Evolutionary conservation across 2,797 vertebrate genomes (phyloP), one percentile per base, ranked within the genome.

Genomic region (Thalassophryne amazonica): DNA sequence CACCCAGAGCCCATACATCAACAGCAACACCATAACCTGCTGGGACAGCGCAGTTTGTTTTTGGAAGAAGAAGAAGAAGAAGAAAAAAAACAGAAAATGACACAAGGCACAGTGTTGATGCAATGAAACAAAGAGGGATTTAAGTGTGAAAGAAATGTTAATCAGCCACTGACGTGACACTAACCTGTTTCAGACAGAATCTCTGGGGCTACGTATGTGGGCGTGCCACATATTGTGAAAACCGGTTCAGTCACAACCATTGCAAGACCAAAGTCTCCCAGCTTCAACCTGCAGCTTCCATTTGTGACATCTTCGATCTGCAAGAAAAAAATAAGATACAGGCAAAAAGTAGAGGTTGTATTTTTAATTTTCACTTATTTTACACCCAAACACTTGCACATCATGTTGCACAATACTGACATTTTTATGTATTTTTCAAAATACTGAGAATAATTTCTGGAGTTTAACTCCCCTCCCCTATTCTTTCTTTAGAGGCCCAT

Each of bases 151-250:
- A 15, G 5, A 2, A 19, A 34, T 20, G 8, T 22, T 24, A 41
- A 38, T 5, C 4, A 10, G 21, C 23, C 17, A 30, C 19, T 49
- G 29, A 33, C 13, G 20, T 7, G 7, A 17, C 23, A 54, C 81
- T 78, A 47, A 97, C 97, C 97, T 86, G 93, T 95, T 85, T 98
- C 97, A 56, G 88, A 90, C 51, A 99, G 94, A 81, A 99, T 98
- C 84, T 99, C 97, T 2, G 97, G 97, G 34, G 97, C 96, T 21
- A 99, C 96, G 2, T 99, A 99, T 0, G 97, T 99, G 2, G 97
- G 97, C 11, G 97, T 99, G 53, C 97, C 97, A 61, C 97, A 99
- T 16, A 99, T 94, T 3, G 96, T 98, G 76, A 94, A 99, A 76
- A 98, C 91, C 1, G 95, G 97, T 63, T 96, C 95, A 1, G 93